Conservation (phyloP, 2,797 vertebrate species). For the Chiroxiphia lanceolata region DNA sequence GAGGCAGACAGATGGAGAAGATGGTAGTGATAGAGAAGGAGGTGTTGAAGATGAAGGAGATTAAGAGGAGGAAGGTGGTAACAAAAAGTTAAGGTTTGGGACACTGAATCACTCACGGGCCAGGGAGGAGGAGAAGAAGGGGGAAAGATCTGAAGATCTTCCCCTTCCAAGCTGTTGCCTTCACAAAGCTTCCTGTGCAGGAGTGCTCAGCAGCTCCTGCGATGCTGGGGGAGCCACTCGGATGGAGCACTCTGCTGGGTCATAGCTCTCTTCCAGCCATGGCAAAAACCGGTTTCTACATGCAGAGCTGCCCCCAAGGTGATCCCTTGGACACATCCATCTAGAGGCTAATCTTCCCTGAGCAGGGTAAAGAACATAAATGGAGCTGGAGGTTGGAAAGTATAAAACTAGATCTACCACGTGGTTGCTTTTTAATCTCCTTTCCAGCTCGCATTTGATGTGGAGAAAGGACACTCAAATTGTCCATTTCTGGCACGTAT, state of each 20-base stretch:
- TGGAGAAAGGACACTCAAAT: conserved; percentile 71
- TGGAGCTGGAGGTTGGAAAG: conserved; percentile 77
- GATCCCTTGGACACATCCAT: conserved; percentile 74
- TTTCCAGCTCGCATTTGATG: conserved; percentile 73
- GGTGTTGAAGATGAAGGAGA: conserved; percentile 66
- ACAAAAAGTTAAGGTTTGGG: conserved; percentile 79
- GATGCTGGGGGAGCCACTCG: conserved; percentile 52
- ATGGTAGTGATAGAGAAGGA: conserved; percentile 71
- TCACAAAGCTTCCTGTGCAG: conserved; percentile 68
- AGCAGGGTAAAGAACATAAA: conserved; percentile 70
- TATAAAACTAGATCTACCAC: conserved; percentile 80
- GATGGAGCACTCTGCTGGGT: conserved; percentile 53
- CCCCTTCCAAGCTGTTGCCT: conserved; percentile 72
- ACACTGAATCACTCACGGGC: conserved; percentile 77
- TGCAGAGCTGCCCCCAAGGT: conserved; percentile 67
- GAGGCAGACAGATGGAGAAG: conserved; percentile 67
- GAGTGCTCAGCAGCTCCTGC: conserved; percentile 62
- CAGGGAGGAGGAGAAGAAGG: conserved; percentile 72
- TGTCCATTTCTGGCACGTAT: conserved; percentile 80
- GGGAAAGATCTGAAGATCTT: conserved; percentile 68
- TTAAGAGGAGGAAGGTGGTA: conserved; percentile 76
- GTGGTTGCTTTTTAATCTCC: conserved; percentile 80
- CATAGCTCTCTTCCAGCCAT: conserved; percentile 70
- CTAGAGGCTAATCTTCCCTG: conserved; percentile 76
- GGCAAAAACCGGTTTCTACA: conserved; percentile 62